These are phyloP conservation scores for Chelmon rostratus DNA, from an alignment of 2,797 vertebrate species.

Conservation along the genomic window DNA sequence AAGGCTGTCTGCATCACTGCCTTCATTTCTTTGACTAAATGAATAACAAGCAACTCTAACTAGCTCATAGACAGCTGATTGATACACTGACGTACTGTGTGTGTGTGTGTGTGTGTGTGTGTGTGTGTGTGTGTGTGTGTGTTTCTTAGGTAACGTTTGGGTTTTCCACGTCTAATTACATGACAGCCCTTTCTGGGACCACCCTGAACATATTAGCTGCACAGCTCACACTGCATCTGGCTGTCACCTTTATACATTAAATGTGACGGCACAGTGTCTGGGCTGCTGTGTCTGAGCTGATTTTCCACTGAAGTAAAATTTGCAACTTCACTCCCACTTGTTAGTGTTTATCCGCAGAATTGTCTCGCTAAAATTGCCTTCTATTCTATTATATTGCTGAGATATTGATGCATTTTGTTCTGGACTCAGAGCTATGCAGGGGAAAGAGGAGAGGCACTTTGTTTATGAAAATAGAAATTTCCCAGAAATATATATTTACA, in stretches of 20 bases:
- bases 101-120: background rate
- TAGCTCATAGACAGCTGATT: background rate
- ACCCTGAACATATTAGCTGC: slow-evolving; percentile 2
- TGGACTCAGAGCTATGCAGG: background rate
- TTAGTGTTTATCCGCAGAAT: background rate
- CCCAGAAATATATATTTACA: no score
- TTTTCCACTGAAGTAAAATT: background rate
- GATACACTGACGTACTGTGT: background rate
- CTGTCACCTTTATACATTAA: background rate
- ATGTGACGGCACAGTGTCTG: background rate
- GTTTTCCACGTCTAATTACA: slow-evolving; percentile 4
- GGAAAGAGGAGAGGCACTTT: background rate
- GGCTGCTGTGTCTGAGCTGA: background rate
- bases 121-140: background rate
- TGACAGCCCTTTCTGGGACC: background rate
- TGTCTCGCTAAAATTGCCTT: background rate
- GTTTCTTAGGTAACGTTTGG: background rate
- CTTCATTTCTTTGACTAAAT: slow-evolving; percentile 36
- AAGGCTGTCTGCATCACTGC: background rate
- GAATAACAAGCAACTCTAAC: slow-evolving; percentile 26
- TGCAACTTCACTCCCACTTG: background rate
- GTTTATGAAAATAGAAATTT: no score
- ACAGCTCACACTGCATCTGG: background rate
- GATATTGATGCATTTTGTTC: background rate
- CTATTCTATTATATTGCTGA: slow-evolving; percentile 20